Evolutionary conservation across 2,888 invertebrate species (phyloP).

Genomic region (Epistrophella euchroma): DNA sequence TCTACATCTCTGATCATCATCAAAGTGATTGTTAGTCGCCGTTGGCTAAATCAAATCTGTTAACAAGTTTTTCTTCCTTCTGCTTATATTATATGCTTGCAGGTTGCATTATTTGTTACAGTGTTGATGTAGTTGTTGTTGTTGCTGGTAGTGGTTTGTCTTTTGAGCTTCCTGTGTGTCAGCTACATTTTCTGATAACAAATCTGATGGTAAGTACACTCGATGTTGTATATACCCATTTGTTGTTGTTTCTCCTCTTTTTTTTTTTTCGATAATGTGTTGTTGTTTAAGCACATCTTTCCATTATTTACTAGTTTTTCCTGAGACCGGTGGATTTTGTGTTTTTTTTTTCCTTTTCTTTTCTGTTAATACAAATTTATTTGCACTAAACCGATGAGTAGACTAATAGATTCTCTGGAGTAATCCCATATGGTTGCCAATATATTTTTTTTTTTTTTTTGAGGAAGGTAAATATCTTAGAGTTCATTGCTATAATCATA

Average conservation of each 20-base stretch:
- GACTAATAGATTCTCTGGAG: constrained; percentile 15
- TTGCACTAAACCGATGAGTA: constrained; percentile 59
- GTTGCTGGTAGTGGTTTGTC: constrained; percentile 11
- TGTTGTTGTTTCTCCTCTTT: constrained; percentile 40
- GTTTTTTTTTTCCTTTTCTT: background rate
- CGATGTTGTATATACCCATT: no score
- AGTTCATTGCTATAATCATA: no score
- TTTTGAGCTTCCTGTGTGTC: constrained; percentile 64
- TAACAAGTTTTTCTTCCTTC: constrained; percentile 72
- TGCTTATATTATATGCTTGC: constrained; percentile 1
- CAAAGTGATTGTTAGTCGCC: constrained; percentile 71
- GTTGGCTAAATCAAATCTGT: constrained; percentile 74
- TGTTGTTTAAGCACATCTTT: constrained; percentile 56
- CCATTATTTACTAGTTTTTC: constrained; percentile 68
- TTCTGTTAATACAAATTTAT: constrained; percentile 62
- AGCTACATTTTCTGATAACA: constrained; percentile 67
- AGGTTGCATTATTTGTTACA: constrained; percentile 10
- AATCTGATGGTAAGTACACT: constrained; percentile 47
- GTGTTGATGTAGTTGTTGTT: constrained; percentile 11
- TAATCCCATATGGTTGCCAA: background rate
- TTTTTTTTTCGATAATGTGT: constrained; percentile 28
- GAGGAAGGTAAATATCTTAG: background rate
- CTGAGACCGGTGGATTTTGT: constrained; percentile 1
- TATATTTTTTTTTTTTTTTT: background rate
- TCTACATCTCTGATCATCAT: constrained; percentile 66